phyloP scores from a whole-genome alignment of 2,888 invertebrate species.

The Bombylius discolor region DNA sequence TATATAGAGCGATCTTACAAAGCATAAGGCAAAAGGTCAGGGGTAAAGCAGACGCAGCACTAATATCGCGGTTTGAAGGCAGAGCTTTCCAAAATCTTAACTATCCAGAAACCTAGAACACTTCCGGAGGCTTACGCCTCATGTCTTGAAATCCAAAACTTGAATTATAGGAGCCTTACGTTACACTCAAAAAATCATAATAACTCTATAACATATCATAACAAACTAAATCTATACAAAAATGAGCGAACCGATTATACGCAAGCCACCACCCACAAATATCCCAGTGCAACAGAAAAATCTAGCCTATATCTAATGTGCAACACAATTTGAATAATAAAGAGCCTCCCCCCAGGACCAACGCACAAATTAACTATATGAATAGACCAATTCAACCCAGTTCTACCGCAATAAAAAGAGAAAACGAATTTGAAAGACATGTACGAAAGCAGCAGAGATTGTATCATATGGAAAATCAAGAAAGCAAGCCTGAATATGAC shows the following conservation, averaged over 20 bases:
- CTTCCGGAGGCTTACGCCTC: conserved; percentile 11
- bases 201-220: background rate
- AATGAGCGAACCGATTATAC: background rate
- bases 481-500: too few relatives aligned
- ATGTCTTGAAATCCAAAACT: conserved; percentile 12
- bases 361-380: too few relatives aligned
- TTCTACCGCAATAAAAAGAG: too few relatives aligned
- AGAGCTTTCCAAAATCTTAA: conserved; percentile 4
- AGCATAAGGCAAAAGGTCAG: conserved; percentile 9
- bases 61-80: conserved; percentile 6
- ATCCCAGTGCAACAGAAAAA: background rate
- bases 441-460: too few relatives aligned
- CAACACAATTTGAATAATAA: too few relatives aligned
- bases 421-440: too few relatives aligned
- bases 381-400: too few relatives aligned
- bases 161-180: background rate
- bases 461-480: too few relatives aligned
- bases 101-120: conserved; percentile 4
- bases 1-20: conserved; percentile 12
- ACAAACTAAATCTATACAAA: background rate
- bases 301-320: background rate
- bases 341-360: background rate
- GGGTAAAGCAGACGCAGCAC: conserved; percentile 12
- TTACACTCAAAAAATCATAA: background rate
- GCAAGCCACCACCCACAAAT: background rate